A percentile compares a stretch with the other conserved stretches of the same genome.
Conservation (phyloP, 2,797 vertebrate species). For the Lacerta agilis region DNA sequence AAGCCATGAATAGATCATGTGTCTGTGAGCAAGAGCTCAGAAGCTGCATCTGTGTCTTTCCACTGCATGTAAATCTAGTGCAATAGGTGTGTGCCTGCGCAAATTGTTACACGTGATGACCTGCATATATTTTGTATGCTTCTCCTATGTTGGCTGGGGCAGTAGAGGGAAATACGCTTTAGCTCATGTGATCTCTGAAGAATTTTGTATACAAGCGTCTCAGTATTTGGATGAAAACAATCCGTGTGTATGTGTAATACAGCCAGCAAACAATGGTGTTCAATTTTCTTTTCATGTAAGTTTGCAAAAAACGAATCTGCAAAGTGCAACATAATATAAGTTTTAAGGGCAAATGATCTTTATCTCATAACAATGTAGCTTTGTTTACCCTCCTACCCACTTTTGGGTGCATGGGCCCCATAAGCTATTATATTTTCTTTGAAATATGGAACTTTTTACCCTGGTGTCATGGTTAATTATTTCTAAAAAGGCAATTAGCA, state of each 20-base stretch:
- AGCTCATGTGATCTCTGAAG: conserved; percentile 1
- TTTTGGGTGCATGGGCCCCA: not conserved
- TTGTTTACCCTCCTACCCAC: not conserved
- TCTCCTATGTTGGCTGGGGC: not conserved
- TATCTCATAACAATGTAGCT: conserved; percentile 46
- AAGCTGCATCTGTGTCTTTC: not conserved
- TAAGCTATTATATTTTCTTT: conserved; percentile 37
- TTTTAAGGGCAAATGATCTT: conserved; percentile 7
- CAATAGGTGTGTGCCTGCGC: not conserved
- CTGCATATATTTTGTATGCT: not conserved
- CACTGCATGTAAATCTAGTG: not conserved
- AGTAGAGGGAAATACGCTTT: not conserved
- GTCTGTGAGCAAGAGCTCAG: not conserved
- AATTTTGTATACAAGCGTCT: conserved; percentile 12
- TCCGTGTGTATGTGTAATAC: conserved; percentile 7
- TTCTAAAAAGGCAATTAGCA: conserved; percentile 20
- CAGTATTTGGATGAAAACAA: conserved; percentile 25
- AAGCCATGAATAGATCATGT: not conserved
- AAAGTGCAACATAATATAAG: conserved; percentile 43
- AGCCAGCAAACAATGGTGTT: not conserved
- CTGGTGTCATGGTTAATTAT: conserved; percentile 32
- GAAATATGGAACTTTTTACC: conserved; percentile 30
- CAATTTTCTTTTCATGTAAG: not conserved
- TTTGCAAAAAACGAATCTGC: conserved; percentile 38
- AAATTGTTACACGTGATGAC: not conserved